phyloP scores from a whole-genome alignment of 1,140 invertebrate genomes.

The Drosophila sp. region DNA sequence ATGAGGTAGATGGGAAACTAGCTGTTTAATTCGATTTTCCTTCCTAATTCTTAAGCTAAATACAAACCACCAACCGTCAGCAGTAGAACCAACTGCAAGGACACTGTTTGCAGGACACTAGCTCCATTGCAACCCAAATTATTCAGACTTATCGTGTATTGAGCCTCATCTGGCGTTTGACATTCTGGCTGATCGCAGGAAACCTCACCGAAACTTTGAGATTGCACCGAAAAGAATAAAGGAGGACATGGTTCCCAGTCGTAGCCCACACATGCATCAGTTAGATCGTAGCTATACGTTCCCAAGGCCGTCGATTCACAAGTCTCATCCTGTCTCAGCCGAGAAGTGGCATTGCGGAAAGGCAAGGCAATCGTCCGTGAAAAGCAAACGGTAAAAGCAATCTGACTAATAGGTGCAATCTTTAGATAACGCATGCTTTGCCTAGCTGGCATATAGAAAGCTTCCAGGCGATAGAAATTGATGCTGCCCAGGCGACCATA shows the following conservation, averaged over 20 bases:
- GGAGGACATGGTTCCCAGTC: slow-evolving; percentile 85
- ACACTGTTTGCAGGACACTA: slow-evolving; percentile 45
- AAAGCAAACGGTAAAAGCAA: slow-evolving; percentile 85
- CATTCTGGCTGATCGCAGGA: slow-evolving; percentile 83
- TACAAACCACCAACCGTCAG: neutral
- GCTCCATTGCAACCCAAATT: slow-evolving; percentile 86
- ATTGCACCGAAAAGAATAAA: slow-evolving; percentile 86
- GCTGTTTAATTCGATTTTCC: neutral
- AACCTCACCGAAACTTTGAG: slow-evolving; percentile 71
- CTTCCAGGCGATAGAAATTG: slow-evolving; percentile 87
- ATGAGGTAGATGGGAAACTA: neutral
- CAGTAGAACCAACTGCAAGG: neutral
- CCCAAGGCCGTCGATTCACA: slow-evolving; percentile 67
- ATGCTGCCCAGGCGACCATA: slow-evolving; percentile 85
- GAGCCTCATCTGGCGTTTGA: slow-evolving; percentile 86
- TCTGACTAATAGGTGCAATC: slow-evolving; percentile 83
- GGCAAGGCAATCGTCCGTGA: slow-evolving; percentile 84
- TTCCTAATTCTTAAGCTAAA: neutral
- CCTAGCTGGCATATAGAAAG: slow-evolving; percentile 87
- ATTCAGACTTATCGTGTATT: slow-evolving; percentile 86
- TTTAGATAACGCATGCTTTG: slow-evolving; percentile 84
- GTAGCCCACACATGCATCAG: slow-evolving; percentile 84
- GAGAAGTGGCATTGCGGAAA: slow-evolving; percentile 41
- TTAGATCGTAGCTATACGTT: slow-evolving; percentile 80
- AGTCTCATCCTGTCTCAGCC: slow-evolving; percentile 38